Conservation (phyloP, 2,888 invertebrate genomes). For the Cosmia trapezina region DNA sequence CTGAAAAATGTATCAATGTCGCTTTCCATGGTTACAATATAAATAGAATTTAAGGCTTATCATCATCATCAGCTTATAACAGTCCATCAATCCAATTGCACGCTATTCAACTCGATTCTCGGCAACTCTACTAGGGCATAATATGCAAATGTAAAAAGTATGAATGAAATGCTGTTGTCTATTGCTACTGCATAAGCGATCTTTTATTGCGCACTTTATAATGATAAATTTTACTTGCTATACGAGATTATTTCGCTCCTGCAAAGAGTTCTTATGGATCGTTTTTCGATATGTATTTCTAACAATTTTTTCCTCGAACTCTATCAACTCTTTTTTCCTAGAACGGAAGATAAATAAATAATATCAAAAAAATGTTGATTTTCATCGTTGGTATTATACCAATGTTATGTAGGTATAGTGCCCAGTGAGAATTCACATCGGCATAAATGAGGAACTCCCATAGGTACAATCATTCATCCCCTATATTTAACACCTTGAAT, state of each 20-base stretch:
- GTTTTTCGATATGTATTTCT: neutral
- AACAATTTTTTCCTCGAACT: neutral
- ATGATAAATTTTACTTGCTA: neutral
- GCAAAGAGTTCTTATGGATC: neutral
- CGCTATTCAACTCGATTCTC: neutral
- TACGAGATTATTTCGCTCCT: neutral
- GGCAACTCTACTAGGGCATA: neutral
- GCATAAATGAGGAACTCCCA: neutral
- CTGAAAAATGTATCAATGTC: no score
- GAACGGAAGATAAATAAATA: neutral
- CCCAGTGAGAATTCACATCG: neutral
- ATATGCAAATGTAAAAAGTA: neutral
- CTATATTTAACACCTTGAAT: neutral
- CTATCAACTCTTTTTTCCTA: neutral
- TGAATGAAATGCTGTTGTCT: neutral
- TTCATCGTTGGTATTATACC: no score
- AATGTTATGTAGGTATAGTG: neutral
- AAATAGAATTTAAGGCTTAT: no score
- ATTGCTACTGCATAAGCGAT: neutral
- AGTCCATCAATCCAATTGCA: no score
- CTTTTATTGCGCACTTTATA: neutral
- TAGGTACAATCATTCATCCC: neutral
- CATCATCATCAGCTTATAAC: no score
- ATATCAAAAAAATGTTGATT: neutral
- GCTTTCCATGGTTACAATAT: no score